Base-by-base conservation (phyloP, 2,888 invertebrate genomes). In the Caenorhabditis sp. region DNA sequence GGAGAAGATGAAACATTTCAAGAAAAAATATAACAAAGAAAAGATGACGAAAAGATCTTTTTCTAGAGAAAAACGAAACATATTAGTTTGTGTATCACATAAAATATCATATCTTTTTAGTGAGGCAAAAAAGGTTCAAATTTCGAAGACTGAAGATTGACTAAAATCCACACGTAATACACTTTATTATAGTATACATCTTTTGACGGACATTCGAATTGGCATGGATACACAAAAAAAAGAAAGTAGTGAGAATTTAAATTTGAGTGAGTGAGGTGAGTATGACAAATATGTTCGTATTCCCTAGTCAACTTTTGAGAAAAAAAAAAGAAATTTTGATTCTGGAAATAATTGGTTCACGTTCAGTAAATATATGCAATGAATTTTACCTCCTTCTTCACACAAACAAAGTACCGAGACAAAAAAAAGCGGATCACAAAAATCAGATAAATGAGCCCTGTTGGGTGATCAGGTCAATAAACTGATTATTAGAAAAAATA, bases 1-100 rank as follows among this genome's bases (percentile, higher is more conserved):
- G 62, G 60, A 56, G 65, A 65, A 27, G 65, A 54, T 57, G 67
- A 63, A 71, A 64, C 67, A 64, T 63, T 64, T 61, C 63, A 63
- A 72, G 60, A 36, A 70, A 53, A 31, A 62, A 61, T 59, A 57
- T 14, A 36, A 49, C 52, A 66, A 50, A 59, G 26, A 36, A 58
- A 54, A 38, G 61, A 61, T 52, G 43, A 63, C 43, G 57, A 53
- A 36, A 14, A 43, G 43, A 43, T 43, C 12, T 43, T 43, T 43
- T 43, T 43, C 14, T 17, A 43, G 43, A 62, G 50, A 70, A 62
- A 12, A 53, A 21, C 38, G 59, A 38, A 62, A 57, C 62, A 52
- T 52, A 43, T 43, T 43, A 14, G 43, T 43, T 5, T 43, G 12
- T 43, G 43, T 43, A 43, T 43, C 43, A 43, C 43, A 43, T 43